Conservation (phyloP, 2,797 vertebrate genomes). For the Enteromius radiatus region DNA sequence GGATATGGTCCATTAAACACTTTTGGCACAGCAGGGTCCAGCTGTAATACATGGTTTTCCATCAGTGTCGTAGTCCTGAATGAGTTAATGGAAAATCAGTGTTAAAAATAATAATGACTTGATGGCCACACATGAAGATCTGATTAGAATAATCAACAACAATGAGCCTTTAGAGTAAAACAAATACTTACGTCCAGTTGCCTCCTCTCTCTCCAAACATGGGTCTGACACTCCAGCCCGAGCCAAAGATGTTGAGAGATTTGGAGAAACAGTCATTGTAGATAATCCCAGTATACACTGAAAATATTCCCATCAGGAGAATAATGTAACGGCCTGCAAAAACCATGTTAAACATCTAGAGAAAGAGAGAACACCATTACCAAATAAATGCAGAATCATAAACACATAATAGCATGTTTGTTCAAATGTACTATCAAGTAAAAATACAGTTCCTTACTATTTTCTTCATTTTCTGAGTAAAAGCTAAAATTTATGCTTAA, state of each 20-base stretch:
- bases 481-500: background rate
- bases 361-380: background rate
- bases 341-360: conserved; percentile 94
- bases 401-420: background rate
- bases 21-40: conserved; percentile 85
- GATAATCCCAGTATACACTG: conserved; percentile 95
- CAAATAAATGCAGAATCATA: background rate
- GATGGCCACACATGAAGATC: background rate
- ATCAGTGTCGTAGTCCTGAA: conserved; percentile 78
- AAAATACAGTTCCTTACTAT: background rate
- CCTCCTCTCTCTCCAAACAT: conserved; percentile 81
- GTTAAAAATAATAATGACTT: background rate
- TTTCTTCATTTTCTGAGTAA: background rate
- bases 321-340: conserved; percentile 97
- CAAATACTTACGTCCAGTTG: conserved; percentile 93
- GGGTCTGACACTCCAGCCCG: conserved; percentile 91
- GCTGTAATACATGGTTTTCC: conserved; percentile 80
- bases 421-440: background rate
- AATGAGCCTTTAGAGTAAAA: background rate
- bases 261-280: conserved; percentile 99
- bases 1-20: conserved; percentile 95
- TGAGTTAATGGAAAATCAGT: background rate
- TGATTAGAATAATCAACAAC: background rate
- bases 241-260: conserved; percentile 92
- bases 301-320: conserved; percentile 95